These are phyloP conservation scores for Chironex yamaguchii DNA, from an alignment of 30 jellyfish, hydroid and myxozoan species.

Conservation along the genomic window DNA sequence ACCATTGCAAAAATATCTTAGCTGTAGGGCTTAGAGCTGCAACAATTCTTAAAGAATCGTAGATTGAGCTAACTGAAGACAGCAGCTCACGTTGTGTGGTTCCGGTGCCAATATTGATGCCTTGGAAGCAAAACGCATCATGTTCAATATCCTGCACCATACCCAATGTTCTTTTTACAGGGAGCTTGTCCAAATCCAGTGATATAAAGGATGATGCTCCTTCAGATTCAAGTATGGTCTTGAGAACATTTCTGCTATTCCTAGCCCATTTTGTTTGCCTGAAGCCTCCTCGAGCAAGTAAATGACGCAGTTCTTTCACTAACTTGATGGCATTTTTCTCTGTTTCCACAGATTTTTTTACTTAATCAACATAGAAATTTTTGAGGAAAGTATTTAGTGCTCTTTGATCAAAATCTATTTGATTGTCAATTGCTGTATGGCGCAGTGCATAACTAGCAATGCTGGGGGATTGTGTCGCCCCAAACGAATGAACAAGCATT, in stretches of 20 bases:
- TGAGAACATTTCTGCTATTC: slow-evolving; percentile 27
- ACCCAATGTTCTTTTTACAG: slow-evolving; percentile 60
- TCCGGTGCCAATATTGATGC: slow-evolving; percentile 1
- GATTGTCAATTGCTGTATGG: slow-evolving; percentile 6
- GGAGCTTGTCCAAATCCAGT: slow-evolving; percentile 48
- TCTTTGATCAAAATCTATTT: slow-evolving; percentile 5
- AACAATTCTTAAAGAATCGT: slow-evolving; percentile 57
- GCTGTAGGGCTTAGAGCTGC: neutral
- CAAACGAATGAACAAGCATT: slow-evolving; percentile 76
- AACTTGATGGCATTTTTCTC: slow-evolving; percentile 36
- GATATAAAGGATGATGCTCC: slow-evolving; percentile 17
- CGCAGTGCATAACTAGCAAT: slow-evolving; percentile 67
- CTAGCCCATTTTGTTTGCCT: slow-evolving; percentile 55
- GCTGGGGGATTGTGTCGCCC: slow-evolving; percentile 73
- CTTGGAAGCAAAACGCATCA: slow-evolving; percentile 18
- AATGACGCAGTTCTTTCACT: slow-evolving; percentile 9
- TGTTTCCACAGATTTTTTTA: slow-evolving; percentile 16
- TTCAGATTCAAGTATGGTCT: slow-evolving; percentile 46
- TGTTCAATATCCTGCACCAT: slow-evolving; percentile 17
- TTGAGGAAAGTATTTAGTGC: slow-evolving; percentile 17
- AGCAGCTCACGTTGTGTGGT: slow-evolving; percentile 44
- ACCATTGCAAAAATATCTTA: neutral
- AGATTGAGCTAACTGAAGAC: slow-evolving; percentile 3
- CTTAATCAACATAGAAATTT: slow-evolving; percentile 74
- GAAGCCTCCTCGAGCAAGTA: slow-evolving; percentile 67